Base-by-base conservation (phyloP, 2,797 vertebrate genomes). In the Sebastes baramenuke region DNA sequence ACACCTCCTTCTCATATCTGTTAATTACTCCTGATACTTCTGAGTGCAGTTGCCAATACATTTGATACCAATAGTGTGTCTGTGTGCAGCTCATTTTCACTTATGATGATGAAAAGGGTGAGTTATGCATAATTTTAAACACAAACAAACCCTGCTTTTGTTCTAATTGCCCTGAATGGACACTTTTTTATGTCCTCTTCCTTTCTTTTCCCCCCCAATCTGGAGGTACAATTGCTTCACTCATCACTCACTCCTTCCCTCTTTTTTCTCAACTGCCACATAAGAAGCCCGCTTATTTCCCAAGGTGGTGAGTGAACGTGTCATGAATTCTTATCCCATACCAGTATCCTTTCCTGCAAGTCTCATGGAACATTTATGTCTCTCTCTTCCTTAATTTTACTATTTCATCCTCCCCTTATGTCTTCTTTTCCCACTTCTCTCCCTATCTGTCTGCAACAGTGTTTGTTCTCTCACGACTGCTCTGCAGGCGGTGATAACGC, bases 131-230 rank as follows among this genome's bases (percentile, higher is more conserved):
- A 5, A 38, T 76, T 78, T 79, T 14, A 68, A 82, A 75, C 61
- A 32, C 34, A 73, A 83, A 85, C 80, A 89, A 77, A 72, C 64
- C 20, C 67, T 12, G 14, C n/a, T 79, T 56, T 81, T 82, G 36
- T 80, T 76, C 56, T 30, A 9, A 4, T 20, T 67, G 22, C 75
- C 38, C 61, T 67, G 32, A 81, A 56, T 61, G 42, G 52, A 83
- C 32, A 82, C 72, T 81, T 75, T 65, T 70, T 49, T 7, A 27
- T 22, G 9, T 13, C 12, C 30, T 13, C 46, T n/a, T 68, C 27
- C 24, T 52, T 52, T 64, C 42, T 60, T 6, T 6, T 2, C 5
- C 4, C 5, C 4, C 25, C 64, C 27, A 14, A 22, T 77, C 49
- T 22, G 1, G 22, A 14, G 67, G 29, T 13, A 86, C 77, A 86